Percentiles rank a stretch among this genome's conserved stretches.
phyloP scores from a whole-genome alignment of 2,113 vertebrate genomes.

The Chaenocephalus aceratus region DNA sequence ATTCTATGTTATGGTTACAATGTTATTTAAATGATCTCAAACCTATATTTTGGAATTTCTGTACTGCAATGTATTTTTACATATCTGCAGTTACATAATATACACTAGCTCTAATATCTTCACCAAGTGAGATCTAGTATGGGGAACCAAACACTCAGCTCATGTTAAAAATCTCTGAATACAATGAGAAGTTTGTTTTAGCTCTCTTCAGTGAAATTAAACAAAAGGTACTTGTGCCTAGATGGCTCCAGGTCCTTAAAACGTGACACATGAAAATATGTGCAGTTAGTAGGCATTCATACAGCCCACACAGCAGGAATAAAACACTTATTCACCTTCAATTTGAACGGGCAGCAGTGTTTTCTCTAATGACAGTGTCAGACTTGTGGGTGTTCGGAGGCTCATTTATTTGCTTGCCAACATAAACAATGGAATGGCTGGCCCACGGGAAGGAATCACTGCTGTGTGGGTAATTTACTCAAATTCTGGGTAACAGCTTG shows the following conservation, averaged over 20 bases:
- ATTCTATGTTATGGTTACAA: not conserved
- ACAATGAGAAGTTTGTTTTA: constrained; percentile 16
- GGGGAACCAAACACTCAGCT: not conserved
- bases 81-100: not conserved
- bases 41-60: not conserved
- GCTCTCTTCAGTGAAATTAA: constrained; percentile 4
- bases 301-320: constrained; percentile 38
- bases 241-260: constrained; percentile 23
- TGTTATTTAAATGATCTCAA: not conserved
- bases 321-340: constrained; percentile 29
- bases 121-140: not conserved
- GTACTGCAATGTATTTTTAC: not conserved
- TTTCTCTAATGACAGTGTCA: constrained; percentile 61
- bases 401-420: constrained; percentile 59
- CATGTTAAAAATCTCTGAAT: constrained; percentile 9
- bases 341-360: constrained; percentile 56
- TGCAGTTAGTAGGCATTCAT: constrained; percentile 34
- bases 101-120: not conserved
- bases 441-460: constrained; percentile 37
- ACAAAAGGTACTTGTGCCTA: constrained; percentile 35
- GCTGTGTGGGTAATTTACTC: constrained; percentile 65
- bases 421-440: constrained; percentile 61
- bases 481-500: constrained; percentile 59
- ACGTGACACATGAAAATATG: constrained; percentile 36
- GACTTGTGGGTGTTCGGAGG: constrained; percentile 52